Base-by-base conservation (phyloP, 2,888 invertebrate genomes). In the Cephus sareptanus region DNA sequence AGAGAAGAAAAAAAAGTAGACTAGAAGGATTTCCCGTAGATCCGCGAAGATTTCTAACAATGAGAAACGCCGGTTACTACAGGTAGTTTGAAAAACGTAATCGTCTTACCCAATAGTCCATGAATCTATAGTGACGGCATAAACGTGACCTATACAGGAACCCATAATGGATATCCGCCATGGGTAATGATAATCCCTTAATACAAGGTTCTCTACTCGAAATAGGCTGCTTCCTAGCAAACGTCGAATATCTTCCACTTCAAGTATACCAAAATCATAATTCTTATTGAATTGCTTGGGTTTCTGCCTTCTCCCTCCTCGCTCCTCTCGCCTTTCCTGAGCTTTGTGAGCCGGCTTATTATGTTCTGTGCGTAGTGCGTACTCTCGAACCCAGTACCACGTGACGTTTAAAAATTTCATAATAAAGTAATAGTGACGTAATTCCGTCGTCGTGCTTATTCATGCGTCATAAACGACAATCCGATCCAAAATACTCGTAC, bases 131-230 rank as follows among this genome's bases (percentile, higher is more conserved):
- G 31, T 77, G 77, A 79, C 76, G 76, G 74, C 79, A 71, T 40
- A 40, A 37, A 70, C 73, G 76, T 35, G 76, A 79, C 73, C 77
- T 79, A 73, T 71, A 34, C 76, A 37, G 69, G 35, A 74, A 33
- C 74, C 76, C 73, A 84, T 83, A 84, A 84, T 82, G 78, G 81
- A 76, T 79, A 80, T 83, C 79, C 79, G 81, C 77, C 79, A 82
- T 77, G 77, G 81, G 85, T 85, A 85, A 85, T 85, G 83, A 84
- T 85, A 85, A 85, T 85, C 85, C 83, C 80, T 83, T 85, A 85
- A 85, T 85, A 79, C 83, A 69, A 79, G 81, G 81, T 78, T 34
- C 71, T 79, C 82, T 75, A 75, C 73, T 80, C 79, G 80, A 80
- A 82, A 81, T 82, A 77, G 83, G 75, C 76, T 81, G 79, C 76